Percentiles rank a stretch among this genome's conserved stretches.
These are phyloP conservation scores for Xenopus borealis DNA, from an alignment of 2,113 vertebrate genomes.

Conservation along the genomic window DNA sequence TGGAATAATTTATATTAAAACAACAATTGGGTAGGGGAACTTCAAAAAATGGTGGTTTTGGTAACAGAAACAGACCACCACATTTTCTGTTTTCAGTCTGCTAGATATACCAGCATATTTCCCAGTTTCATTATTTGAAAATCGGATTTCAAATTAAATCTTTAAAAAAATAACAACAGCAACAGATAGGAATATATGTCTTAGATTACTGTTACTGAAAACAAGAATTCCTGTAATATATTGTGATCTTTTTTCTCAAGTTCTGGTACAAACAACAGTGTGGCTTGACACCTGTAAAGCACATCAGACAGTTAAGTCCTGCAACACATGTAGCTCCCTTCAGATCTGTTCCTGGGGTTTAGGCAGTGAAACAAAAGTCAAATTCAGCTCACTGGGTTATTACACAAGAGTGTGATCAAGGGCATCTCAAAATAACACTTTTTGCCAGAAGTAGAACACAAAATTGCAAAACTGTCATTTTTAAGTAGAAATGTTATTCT, in stretches of 20 bases:
- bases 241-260: slow-evolving; percentile 37
- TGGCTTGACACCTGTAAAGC: neutral
- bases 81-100: too few species aligned
- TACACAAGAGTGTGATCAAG: slow-evolving; percentile 3
- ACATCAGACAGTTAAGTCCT: slow-evolving; percentile 13
- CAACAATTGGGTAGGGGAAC: too few species aligned
- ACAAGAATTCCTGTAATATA: slow-evolving; percentile 14
- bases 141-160: too few species aligned
- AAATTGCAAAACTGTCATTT: neutral
- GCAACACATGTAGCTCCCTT: neutral
- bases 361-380: neutral
- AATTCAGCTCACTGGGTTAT: neutral
- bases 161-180: too few species aligned
- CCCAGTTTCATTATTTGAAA: too few species aligned
- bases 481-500: neutral
- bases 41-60: too few species aligned
- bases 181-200: slow-evolving; percentile 17
- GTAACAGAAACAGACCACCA: too few species aligned
- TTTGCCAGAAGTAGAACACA: neutral
- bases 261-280: slow-evolving; percentile 20
- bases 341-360: slow-evolving; percentile 17
- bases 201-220: slow-evolving; percentile 18
- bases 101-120: too few species aligned
- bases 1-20: too few species aligned
- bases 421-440: neutral